Evolutionary conservation across 2,797 vertebrate genomes (phyloP).

Genomic region (Lagodon rhomboides): DNA sequence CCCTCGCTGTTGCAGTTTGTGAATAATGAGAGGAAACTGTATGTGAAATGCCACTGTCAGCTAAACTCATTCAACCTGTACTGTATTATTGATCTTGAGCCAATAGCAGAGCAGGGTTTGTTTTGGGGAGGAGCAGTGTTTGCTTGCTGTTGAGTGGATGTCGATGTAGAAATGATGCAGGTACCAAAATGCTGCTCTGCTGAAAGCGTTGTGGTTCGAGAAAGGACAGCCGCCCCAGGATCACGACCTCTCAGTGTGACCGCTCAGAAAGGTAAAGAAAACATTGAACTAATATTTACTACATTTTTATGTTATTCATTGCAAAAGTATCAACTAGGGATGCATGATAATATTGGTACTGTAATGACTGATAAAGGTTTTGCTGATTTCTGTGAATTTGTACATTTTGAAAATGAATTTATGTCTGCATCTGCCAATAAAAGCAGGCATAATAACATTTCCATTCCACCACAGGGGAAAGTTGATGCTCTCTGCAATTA

Average conservation of each 20-base stretch:
- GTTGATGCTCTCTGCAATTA: too few relatives aligned
- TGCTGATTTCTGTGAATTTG: too few relatives aligned
- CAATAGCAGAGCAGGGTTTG: constrained; percentile 65
- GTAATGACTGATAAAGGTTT: too few relatives aligned
- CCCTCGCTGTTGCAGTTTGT: constrained; percentile 27
- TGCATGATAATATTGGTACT: too few relatives aligned
- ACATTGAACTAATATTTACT: neutral
- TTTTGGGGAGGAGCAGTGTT: constrained; percentile 61
- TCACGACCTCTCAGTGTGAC: constrained; percentile 33
- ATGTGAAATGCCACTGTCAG: constrained; percentile 67
- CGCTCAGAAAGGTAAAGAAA: constrained; percentile 60
- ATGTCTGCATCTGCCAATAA: too few relatives aligned
- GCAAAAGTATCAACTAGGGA: neutral
- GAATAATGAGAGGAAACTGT: constrained; percentile 46
- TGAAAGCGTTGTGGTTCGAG: constrained; percentile 37
- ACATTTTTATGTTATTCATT: neutral
- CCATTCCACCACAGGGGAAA: too few relatives aligned
- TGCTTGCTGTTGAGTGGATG: constrained; percentile 28
- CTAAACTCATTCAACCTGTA: constrained; percentile 70
- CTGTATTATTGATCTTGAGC: constrained; percentile 70
- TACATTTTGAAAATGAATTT: too few relatives aligned
- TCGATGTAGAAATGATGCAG: constrained; percentile 51
- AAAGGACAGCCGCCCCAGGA: constrained; percentile 49
- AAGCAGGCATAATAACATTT: too few relatives aligned
- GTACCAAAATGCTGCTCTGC: constrained; percentile 39